Evolutionary conservation across 2,797 vertebrate genomes (phyloP).

Genomic region (Thripadectes ignobilis): DNA sequence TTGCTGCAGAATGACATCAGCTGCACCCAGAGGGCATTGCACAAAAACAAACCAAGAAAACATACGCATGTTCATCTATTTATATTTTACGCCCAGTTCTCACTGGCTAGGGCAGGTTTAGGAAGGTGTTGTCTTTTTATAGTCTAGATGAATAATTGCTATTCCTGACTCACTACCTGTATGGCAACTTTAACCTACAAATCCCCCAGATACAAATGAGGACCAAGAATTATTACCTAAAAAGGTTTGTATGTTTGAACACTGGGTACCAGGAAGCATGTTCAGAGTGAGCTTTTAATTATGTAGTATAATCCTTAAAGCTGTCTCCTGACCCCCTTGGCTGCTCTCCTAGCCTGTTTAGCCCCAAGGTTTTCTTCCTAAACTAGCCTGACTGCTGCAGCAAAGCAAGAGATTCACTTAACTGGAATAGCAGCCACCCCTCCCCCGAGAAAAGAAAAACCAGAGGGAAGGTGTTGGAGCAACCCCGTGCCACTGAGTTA

Average conservation of each 20-base stretch:
- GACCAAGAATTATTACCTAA: conserved; percentile 32
- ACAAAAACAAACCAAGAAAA: neutral
- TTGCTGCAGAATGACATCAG: neutral
- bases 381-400: neutral
- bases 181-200: conserved; percentile 29
- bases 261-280: conserved; percentile 23
- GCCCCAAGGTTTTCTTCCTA: neutral
- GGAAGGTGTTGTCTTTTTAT: conserved; percentile 15
- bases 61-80: neutral
- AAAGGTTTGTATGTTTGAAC: conserved; percentile 39
- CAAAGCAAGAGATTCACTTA: conserved; percentile 11
- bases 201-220: conserved; percentile 32
- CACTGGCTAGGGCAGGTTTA: neutral
- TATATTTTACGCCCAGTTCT: neutral
- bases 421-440: conserved; percentile 8
- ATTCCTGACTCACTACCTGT: conserved; percentile 34
- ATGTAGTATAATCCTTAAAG: conserved; percentile 40
- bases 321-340: conserved; percentile 40
- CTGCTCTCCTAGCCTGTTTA: conserved; percentile 40
- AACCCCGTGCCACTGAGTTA: conserved; percentile 68
- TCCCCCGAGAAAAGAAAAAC: conserved; percentile 59
- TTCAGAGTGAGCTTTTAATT: conserved; percentile 53
- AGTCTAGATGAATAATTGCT: neutral
- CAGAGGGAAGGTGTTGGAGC: conserved; percentile 67
- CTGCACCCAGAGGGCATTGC: neutral